Base-by-base conservation (phyloP, 2,113 vertebrate genomes). In the Ailurus styani region DNA sequence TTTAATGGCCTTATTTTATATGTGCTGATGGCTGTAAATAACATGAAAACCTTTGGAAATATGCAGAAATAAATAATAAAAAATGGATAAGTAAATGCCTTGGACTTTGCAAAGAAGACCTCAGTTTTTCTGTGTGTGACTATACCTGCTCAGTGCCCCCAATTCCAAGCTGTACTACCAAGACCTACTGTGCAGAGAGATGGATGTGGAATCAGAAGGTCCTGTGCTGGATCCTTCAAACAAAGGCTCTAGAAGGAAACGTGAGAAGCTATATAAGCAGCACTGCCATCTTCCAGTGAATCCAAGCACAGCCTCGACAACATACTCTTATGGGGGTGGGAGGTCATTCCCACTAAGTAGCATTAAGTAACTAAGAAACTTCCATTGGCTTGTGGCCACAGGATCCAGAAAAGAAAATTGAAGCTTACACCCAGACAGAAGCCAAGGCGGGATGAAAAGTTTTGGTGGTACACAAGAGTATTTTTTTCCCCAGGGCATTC, bases 351-450 rank as follows among this genome's bases (percentile, higher is more conserved):
- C 75, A 72, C 2, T 90, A 66, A 93, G 15, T 75, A 90, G 17
- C 50, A 90, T 27, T 85, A 89, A 89, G 18, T 81, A 95, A 96
- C 42, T 95, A 89, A 92, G 23, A 75, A 95, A 96, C 50, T 95
- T 73, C 64, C 11, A 81, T 20, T 92, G 31, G 31, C 29, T 62
- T 89, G 15, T 55, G n/a, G 31, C 7, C 73, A 62, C 50, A 82
- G 47, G 62, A 4, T 82, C 42, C 42, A 85, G 50, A 68, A 86
- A 95, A 70, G 31, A 77, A 89, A 73, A 78, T 31, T 0, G 2
- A 50, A 96, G 66, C 11, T 34, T 60, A 87, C 23, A 96, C 1
- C 31, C 13, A 84, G 20, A 60, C 34, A 55, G 96, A 95, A 93
- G 55, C 81, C 57, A 96, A 66, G 50, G 9, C n/a, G 77, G 45